These are phyloP conservation scores for Ophion slaviceki DNA, from an alignment of 2,888 invertebrate species.

Conservation along the genomic window DNA sequence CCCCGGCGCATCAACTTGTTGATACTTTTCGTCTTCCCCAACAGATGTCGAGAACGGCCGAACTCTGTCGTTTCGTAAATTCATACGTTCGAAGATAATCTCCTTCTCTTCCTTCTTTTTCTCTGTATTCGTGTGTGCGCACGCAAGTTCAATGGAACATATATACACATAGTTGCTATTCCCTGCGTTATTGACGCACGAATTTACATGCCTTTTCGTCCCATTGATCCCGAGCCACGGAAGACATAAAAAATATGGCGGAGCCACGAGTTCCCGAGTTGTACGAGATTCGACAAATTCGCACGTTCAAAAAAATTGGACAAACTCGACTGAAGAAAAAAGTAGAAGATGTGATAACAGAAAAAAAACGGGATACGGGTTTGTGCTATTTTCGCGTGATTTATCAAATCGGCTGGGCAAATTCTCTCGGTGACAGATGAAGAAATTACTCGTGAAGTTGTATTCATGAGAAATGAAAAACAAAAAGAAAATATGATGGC, in stretches of 20 bases:
- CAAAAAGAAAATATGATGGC: no score
- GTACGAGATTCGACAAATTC: neutral
- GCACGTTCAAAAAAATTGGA: neutral
- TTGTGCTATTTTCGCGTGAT: no score
- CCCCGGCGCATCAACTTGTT: constrained; percentile 44
- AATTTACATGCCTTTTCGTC: constrained; percentile 7
- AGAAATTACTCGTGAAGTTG: no score
- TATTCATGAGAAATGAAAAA: no score
- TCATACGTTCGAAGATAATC: neutral
- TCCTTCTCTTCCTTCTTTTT: neutral
- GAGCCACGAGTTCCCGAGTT: no score
- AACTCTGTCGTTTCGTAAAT: constrained; percentile 34
- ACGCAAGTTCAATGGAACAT: neutral
- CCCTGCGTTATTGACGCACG: neutral
- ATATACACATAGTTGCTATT: neutral
- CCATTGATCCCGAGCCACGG: neutral
- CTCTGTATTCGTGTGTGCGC: neutral
- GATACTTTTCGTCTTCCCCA: constrained; percentile 19
- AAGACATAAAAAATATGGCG: neutral
- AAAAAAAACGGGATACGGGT: no score
- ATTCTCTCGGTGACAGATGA: no score
- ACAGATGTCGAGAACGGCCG: constrained; percentile 27
- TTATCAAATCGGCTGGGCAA: no score
- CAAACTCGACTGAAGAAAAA: no score
- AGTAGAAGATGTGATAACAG: no score